phyloP scores from a whole-genome alignment of 2,797 vertebrate species.

The Cyprinella venusta region DNA sequence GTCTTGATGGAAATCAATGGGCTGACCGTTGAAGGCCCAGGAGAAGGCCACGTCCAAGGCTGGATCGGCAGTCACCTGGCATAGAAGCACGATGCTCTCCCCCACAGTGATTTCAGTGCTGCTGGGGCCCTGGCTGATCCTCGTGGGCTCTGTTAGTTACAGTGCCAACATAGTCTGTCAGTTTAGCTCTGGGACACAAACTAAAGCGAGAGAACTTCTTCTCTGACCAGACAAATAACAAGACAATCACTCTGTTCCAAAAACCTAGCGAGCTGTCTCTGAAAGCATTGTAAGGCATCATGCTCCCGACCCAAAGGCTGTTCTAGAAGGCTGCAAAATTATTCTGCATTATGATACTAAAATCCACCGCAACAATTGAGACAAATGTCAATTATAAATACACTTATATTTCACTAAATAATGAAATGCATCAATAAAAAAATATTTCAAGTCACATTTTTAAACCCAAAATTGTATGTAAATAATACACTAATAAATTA shows the following conservation, averaged over 20 bases:
- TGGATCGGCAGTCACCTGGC: slow-evolving; percentile 91
- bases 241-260: neutral
- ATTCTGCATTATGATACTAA: neutral
- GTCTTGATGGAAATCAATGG: slow-evolving; percentile 87
- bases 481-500: neutral
- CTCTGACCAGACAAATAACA: slow-evolving; percentile 8
- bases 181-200: slow-evolving; percentile 13
- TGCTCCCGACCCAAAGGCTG: neutral
- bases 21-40: slow-evolving; percentile 92
- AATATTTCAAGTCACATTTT: neutral
- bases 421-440: neutral
- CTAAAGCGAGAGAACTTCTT: neutral
- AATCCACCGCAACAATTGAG: neutral
- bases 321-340: neutral
- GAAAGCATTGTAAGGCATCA: neutral
- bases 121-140: slow-evolving; percentile 89
- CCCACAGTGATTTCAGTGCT: slow-evolving; percentile 95
- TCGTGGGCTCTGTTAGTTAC: slow-evolving; percentile 86
- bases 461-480: neutral
- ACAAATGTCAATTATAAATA: neutral
- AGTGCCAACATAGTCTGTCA: slow-evolving; percentile 37
- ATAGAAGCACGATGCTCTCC: slow-evolving; percentile 91
- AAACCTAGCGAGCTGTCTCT: neutral
- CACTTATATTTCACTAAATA: neutral
- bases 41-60: slow-evolving; percentile 90